Percentiles rank a stretch among this genome's conserved stretches.
Evolutionary conservation across 2,797 vertebrate genomes (phyloP).

Genomic region (Mormyrus hasselquistii): DNA sequence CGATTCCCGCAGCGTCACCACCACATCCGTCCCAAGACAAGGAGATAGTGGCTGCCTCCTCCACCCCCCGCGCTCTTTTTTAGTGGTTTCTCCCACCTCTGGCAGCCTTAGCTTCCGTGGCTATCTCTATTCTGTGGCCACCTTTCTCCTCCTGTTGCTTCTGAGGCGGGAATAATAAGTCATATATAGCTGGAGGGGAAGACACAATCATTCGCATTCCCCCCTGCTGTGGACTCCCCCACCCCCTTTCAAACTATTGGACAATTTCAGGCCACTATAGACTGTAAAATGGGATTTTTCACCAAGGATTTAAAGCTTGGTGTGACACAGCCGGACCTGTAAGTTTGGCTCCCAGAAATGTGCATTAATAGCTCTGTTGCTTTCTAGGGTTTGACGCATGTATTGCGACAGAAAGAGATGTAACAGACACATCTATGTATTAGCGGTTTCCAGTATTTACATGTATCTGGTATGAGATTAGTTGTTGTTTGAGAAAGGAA

Average conservation of each 20-base stretch:
- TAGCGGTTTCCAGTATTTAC: background rate
- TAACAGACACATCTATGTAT: background rate
- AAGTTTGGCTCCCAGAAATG: background rate
- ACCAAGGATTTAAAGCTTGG: background rate
- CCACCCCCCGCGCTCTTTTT: background rate
- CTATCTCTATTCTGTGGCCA: background rate
- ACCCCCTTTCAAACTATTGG: background rate
- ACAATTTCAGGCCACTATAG: background rate
- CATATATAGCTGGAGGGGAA: slow-evolving; percentile 5
- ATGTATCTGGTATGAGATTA: background rate
- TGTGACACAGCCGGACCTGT: background rate
- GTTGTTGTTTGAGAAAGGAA: background rate
- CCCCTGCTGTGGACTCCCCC: background rate
- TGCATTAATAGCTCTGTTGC: background rate
- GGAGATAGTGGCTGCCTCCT: background rate
- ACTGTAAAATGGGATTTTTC: background rate
- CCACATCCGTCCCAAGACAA: background rate
- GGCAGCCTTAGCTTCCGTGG: background rate
- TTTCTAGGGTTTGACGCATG: background rate
- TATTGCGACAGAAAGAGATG: background rate
- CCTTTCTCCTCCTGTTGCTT: background rate
- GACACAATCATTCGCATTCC: background rate
- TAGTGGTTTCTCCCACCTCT: background rate
- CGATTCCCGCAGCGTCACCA: background rate
- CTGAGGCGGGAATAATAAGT: slow-evolving; percentile 5